Conservation (phyloP, 2,113 vertebrate species). For the Sylvietta virens region DNA sequence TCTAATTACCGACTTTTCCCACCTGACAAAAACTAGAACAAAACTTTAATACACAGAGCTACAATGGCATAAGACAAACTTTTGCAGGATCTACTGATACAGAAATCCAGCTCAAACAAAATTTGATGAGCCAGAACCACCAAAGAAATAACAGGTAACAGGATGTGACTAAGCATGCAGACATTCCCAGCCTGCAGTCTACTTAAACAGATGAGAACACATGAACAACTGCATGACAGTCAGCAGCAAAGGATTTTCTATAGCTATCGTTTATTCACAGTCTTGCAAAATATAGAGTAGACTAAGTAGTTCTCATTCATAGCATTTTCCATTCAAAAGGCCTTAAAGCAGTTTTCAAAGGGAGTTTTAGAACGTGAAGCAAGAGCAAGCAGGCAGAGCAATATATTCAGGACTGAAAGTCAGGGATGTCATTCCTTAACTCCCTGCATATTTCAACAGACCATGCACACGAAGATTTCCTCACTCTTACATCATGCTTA, state of each 20-base stretch:
- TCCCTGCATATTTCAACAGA: background rate
- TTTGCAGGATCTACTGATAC: background rate
- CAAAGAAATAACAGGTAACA: background rate
- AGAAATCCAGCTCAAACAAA: background rate
- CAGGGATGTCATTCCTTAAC: background rate
- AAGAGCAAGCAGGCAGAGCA: background rate
- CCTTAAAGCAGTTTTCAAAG: background rate
- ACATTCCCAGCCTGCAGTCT: background rate
- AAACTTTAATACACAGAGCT: background rate
- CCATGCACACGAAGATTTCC: accelerated
- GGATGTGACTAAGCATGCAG: background rate
- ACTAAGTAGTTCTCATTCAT: background rate
- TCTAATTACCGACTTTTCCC: background rate
- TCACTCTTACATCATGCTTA: background rate
- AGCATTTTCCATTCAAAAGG: background rate
- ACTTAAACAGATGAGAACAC: background rate
- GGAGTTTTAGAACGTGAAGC: background rate
- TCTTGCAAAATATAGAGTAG: background rate
- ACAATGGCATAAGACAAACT: background rate
- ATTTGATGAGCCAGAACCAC: background rate
- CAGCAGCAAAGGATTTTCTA: background rate
- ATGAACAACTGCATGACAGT: background rate
- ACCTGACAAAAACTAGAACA: background rate
- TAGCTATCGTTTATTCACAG: background rate
- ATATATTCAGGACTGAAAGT: background rate